These are phyloP conservation scores for Therioaphis trifolii DNA, from an alignment of 2,888 invertebrate species.

Conservation along the genomic window DNA sequence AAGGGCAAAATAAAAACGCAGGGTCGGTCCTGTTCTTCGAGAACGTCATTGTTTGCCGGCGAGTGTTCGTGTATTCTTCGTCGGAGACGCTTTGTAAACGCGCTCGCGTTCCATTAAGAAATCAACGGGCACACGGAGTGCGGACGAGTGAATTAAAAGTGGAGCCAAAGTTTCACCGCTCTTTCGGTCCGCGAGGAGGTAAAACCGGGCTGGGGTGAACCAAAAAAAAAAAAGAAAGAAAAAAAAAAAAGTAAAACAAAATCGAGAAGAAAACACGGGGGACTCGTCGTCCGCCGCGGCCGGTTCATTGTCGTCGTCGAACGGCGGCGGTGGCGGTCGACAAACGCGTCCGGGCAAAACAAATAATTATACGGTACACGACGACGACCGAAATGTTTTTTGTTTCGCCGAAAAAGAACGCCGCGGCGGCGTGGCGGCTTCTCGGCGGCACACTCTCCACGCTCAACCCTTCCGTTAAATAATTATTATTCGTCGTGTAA, in stretches of 20 bases:
- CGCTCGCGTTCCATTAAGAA: slow-evolving; percentile 28
- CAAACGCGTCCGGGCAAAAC: neutral
- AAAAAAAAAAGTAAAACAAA: neutral
- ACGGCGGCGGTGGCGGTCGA: neutral
- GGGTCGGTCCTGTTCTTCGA: too few species aligned
- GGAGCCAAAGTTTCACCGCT: slow-evolving; percentile 17
- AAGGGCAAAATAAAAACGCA: too few species aligned
- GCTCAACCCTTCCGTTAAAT: slow-evolving; percentile 61
- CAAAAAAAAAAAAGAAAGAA: neutral
- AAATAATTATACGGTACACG: slow-evolving; percentile 15
- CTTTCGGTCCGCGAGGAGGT: neutral
- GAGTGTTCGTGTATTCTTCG: neutral
- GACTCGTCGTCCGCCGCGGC: too few species aligned
- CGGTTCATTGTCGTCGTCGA: neutral
- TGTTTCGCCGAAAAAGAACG: slow-evolving; percentile 34
- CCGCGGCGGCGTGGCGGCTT: neutral
- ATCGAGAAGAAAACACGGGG: slow-evolving; percentile 17
- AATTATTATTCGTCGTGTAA: slow-evolving; percentile 54
- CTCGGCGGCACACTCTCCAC: neutral
- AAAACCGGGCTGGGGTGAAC: neutral
- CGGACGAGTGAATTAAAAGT: slow-evolving; percentile 40
- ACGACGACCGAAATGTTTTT: neutral
- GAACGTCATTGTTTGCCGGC: too few species aligned
- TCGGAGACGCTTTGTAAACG: slow-evolving; percentile 5
- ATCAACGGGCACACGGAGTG: slow-evolving; percentile 4